Evolutionary conservation across 2,797 vertebrate genomes (phyloP).

Genomic region (Acrossocheilus fasciatus): DNA sequence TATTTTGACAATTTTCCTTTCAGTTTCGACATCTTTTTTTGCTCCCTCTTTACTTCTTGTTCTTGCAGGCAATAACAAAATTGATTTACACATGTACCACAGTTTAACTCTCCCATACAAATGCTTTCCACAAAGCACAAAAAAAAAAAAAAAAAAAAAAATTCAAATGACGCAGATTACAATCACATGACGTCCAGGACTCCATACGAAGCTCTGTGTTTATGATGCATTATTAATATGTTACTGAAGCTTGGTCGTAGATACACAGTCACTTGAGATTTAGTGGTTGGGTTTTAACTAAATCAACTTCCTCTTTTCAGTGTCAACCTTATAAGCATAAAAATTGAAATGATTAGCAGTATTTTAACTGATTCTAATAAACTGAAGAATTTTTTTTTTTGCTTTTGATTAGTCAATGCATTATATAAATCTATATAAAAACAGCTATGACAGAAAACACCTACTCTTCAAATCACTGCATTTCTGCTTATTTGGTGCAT

Average conservation of each 20-base stretch:
- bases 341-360: not conserved
- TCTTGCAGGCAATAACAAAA: slow-evolving; percentile 23
- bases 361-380: not conserved
- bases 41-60: not conserved
- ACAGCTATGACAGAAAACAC: not conserved
- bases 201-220: not conserved
- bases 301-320: not conserved
- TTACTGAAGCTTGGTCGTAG: not conserved
- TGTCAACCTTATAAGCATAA: not conserved
- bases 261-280: not conserved
- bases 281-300: not conserved
- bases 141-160: not conserved
- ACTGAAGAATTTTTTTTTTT: not conserved
- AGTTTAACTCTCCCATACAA: slow-evolving; percentile 1
- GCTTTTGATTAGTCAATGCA: not conserved
- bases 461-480: not conserved
- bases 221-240: not conserved
- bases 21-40: not conserved
- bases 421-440: not conserved
- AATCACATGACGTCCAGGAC: not conserved
- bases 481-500: not conserved
- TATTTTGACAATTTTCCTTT: slow-evolving; percentile 8
- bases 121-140: slow-evolving; percentile 8
- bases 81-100: slow-evolving; percentile 10
- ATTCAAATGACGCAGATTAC: not conserved